phyloP scores from a whole-genome alignment of 2,113 vertebrate species.

The Gambusia holbrooki region DNA sequence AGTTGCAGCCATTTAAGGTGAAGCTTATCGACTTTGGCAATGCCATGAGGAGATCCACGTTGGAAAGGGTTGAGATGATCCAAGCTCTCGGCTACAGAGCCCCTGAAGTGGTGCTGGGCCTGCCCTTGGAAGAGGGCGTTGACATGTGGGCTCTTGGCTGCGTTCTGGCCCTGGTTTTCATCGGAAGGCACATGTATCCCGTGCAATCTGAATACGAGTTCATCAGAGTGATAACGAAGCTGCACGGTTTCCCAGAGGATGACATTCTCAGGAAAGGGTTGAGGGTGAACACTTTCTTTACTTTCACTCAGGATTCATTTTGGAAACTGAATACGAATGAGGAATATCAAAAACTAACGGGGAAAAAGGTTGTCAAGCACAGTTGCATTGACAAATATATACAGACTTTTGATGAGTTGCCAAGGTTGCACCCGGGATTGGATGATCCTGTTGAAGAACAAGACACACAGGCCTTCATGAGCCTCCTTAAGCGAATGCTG shows the following conservation, averaged over 20 bases:
- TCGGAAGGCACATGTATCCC: not conserved
- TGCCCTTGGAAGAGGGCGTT: not conserved
- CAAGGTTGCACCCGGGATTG: not conserved
- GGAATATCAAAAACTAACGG: not conserved
- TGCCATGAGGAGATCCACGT: not conserved
- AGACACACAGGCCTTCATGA: not conserved
- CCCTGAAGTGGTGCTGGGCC: not conserved
- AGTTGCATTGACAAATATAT: not conserved
- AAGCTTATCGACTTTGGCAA: not conserved
- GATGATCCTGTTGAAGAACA: not conserved
- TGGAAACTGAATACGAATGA: not conserved
- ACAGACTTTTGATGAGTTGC: not conserved
- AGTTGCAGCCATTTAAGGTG: not conserved
- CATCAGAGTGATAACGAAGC: not conserved
- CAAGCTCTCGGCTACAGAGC: not conserved
- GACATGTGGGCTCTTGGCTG: not conserved
- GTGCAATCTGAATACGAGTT: not conserved
- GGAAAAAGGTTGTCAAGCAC: not conserved
- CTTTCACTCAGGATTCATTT: too few species aligned
- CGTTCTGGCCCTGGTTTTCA: not conserved
- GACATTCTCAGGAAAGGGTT: too few species aligned
- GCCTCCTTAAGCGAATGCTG: not conserved
- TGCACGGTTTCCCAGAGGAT: not conserved
- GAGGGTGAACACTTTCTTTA: too few species aligned
- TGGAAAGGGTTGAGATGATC: too few species aligned